Evolutionary conservation across 2,888 invertebrate species (phyloP).

Genomic region (Aphodius sticticus): DNA sequence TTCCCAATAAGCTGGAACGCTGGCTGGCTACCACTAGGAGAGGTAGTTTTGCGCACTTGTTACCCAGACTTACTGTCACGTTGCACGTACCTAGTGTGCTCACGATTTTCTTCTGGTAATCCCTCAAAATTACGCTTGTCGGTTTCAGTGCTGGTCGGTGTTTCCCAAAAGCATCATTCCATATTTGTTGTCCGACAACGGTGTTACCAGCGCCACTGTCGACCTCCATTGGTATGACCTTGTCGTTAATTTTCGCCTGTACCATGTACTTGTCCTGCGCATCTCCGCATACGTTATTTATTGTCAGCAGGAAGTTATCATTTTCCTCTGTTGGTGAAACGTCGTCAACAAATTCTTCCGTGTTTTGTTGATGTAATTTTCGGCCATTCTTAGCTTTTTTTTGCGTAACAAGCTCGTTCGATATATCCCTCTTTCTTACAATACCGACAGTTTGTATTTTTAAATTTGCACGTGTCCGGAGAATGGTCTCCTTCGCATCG

Average conservation of each 20-base stretch:
- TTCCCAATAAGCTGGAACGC: conserved; percentile 6
- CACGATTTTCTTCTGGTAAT: conserved; percentile 11
- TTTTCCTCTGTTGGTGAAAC: not conserved
- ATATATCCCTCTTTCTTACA: not conserved
- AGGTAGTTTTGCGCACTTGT: not conserved
- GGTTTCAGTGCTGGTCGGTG: not conserved
- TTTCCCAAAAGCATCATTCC: not conserved
- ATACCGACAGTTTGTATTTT: not conserved
- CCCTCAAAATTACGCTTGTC: conserved; percentile 5
- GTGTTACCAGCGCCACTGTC: conserved; percentile 4
- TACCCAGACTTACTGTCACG: not conserved
- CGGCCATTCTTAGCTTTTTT: not conserved
- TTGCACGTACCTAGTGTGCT: not conserved
- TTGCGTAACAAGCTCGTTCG: not conserved
- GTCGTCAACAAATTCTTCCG: not conserved
- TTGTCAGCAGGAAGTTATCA: not conserved
- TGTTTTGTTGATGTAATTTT: conserved; percentile 4
- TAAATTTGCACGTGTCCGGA: not conserved
- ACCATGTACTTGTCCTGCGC: not conserved
- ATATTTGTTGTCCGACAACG: conserved; percentile 7
- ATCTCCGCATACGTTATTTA: not conserved
- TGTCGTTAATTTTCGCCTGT: not conserved
- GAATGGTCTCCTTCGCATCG: not conserved
- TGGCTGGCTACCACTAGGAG: not conserved
- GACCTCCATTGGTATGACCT: not conserved